phyloP scores from a whole-genome alignment of 2,888 invertebrate species.

The Megalurothrips usitatus region DNA sequence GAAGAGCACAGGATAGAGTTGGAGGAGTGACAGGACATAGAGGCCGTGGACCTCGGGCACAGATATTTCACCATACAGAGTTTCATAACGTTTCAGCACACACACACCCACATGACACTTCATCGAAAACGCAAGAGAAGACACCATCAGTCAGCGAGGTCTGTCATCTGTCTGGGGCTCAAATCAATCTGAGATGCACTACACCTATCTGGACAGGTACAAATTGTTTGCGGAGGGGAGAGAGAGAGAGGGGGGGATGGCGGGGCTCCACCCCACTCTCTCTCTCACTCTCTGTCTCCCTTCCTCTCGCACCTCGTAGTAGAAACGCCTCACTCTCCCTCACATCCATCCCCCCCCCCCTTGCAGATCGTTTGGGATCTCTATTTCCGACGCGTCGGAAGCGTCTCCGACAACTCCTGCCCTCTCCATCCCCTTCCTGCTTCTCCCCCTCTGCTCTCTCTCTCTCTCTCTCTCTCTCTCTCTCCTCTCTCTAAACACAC shows the following conservation, averaged over 20 bases:
- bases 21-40: neutral
- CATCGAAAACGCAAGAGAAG: neutral
- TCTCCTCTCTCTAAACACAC: too few relatives aligned
- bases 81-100: neutral
- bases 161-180: neutral
- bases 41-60: too few relatives aligned
- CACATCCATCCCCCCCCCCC: neutral
- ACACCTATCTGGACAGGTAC: constrained; percentile 2
- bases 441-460: too few relatives aligned
- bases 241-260: too few relatives aligned
- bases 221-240: neutral
- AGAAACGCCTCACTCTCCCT: neutral
- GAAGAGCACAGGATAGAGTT: neutral
- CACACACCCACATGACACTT: neutral
- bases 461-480: too few relatives aligned
- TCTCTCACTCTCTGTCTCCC: too few relatives aligned
- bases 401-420: neutral
- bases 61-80: too few relatives aligned
- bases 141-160: neutral
- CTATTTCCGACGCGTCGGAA: constrained; percentile 17
- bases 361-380: neutral
- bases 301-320: too few relatives aligned
- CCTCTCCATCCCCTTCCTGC: neutral
- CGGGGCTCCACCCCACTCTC: too few relatives aligned
- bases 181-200: neutral